Evolutionary conservation across 2,888 invertebrate genomes (phyloP).

Genomic region (Hypercompe scribonia): DNA sequence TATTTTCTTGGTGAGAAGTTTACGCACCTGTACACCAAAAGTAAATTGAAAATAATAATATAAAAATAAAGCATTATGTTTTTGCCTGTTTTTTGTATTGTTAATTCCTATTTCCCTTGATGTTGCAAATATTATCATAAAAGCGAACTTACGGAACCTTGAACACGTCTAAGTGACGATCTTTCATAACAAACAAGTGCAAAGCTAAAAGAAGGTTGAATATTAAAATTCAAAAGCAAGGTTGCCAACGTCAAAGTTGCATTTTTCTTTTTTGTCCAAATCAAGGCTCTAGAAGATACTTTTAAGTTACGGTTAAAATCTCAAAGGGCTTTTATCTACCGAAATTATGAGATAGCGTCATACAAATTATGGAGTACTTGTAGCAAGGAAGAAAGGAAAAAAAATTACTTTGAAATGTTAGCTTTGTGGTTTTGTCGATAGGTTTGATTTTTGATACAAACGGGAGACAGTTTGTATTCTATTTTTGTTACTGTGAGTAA

Average conservation of each 20-base stretch:
- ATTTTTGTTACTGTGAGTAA: neutral
- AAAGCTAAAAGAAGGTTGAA: slow-evolving; percentile 21
- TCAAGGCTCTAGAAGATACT: slow-evolving; percentile 38
- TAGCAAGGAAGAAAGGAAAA: slow-evolving; percentile 14
- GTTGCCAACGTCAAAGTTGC: slow-evolving; percentile 31
- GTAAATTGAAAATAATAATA: too few relatives aligned
- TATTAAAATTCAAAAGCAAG: slow-evolving; percentile 43
- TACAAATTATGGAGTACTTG: slow-evolving; percentile 44
- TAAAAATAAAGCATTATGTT: too few relatives aligned
- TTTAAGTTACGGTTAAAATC: slow-evolving; percentile 32
- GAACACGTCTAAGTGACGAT: neutral
- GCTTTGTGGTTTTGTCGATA: slow-evolving; percentile 4
- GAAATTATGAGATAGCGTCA: slow-evolving; percentile 43
- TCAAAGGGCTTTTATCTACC: slow-evolving; percentile 43
- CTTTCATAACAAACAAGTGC: neutral
- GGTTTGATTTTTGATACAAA: neutral
- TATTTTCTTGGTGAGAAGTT: too few relatives aligned
- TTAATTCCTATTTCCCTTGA: too few relatives aligned
- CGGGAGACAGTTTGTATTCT: neutral
- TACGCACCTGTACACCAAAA: too few relatives aligned
- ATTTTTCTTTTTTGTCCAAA: slow-evolving; percentile 40
- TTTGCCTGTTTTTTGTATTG: too few relatives aligned
- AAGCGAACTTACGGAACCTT: neutral
- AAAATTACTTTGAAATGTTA: slow-evolving; percentile 23
- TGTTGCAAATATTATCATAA: neutral